Evolutionary conservation across 2,888 invertebrate species (phyloP), one percentile per base, ranked within the genome.

Genomic region (Torymus texanus): DNA sequence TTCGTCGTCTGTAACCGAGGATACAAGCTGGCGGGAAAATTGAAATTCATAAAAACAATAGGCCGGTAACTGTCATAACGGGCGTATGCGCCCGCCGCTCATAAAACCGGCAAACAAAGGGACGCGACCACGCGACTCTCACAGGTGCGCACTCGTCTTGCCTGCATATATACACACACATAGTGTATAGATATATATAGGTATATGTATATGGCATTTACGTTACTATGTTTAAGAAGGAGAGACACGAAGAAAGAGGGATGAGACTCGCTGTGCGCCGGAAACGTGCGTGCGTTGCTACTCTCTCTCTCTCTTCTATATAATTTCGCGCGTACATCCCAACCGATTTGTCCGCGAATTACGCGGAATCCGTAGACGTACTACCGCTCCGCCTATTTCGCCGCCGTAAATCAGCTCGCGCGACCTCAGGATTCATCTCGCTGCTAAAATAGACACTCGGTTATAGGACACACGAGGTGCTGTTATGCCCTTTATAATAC

Each of bases 321-420:
- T 62, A 41, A 41, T 73, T 73, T 53, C 24, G 21, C 70, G 65
- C 41, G 41, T 41, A 41, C 41, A 41, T 74, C 67, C 74, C 71
- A 8, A 59, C 53, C 74, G 73, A 78, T 68, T 66, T 73, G 66
- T 65, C 72, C 50, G 41, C 63, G 74, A 16, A 53, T 65, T 75
- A 70, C 73, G 71, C 21, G 76, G 72, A 78, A 61, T 63, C 61
- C 58, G 62, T 51, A 53, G 68, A 51, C 70, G 55, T 24, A 58
- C 41, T n/a, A 3, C 24, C 10, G 55, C 79, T 79, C 79, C 79
- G 79, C 79, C 79, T 79, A 79, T 75, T 75, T 55, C 55, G 75
- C 61, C 11, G 61, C 71, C 75, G 71, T 79, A 79, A 79, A 79
- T 79, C 61, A 82, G 80, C 77, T 41, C n/a, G 29, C 21, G n/a